phyloP scores from a whole-genome alignment of 2,797 vertebrate genomes.

The Anniella stebbinsi region DNA sequence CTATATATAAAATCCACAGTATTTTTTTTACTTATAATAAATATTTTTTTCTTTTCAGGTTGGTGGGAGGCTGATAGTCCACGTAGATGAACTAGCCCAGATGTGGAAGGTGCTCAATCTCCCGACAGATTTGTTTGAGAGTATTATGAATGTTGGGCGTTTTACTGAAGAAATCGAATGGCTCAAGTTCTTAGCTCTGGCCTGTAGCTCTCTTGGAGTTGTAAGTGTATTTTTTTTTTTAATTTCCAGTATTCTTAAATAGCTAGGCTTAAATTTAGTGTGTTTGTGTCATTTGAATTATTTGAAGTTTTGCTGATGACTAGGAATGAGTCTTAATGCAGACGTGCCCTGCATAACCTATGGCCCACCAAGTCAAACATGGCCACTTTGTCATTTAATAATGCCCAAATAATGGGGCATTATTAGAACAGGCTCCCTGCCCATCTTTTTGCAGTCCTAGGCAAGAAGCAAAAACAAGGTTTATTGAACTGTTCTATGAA shows the following conservation, averaged over 20 bases:
- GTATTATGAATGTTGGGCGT: slow-evolving; percentile 69
- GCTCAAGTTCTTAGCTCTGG: slow-evolving; percentile 75
- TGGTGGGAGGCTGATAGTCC: slow-evolving; percentile 59
- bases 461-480: neutral
- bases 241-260: slow-evolving; percentile 18
- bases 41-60: slow-evolving; percentile 52
- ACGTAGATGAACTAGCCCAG: slow-evolving; percentile 66
- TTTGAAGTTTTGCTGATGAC: neutral
- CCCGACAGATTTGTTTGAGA: slow-evolving; percentile 68
- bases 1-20: neutral
- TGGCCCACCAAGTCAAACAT: neutral
- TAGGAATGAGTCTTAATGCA: neutral
- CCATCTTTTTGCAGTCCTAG: too few species aligned
- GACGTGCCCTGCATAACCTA: neutral
- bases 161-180: slow-evolving; percentile 73
- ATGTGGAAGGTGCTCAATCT: slow-evolving; percentile 71
- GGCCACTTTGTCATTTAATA: neutral
- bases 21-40: neutral
- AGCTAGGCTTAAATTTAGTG: slow-evolving; percentile 1
- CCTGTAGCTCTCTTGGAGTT: slow-evolving; percentile 72
- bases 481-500: neutral
- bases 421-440: neutral
- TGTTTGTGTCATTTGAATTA: slow-evolving; percentile 28
- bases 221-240: slow-evolving; percentile 57
- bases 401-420: too few species aligned